A percentile compares a stretch with the other conserved stretches of the same genome.
phyloP scores from a whole-genome alignment of 2,888 invertebrate species.

The Habroteleia sp. region DNA sequence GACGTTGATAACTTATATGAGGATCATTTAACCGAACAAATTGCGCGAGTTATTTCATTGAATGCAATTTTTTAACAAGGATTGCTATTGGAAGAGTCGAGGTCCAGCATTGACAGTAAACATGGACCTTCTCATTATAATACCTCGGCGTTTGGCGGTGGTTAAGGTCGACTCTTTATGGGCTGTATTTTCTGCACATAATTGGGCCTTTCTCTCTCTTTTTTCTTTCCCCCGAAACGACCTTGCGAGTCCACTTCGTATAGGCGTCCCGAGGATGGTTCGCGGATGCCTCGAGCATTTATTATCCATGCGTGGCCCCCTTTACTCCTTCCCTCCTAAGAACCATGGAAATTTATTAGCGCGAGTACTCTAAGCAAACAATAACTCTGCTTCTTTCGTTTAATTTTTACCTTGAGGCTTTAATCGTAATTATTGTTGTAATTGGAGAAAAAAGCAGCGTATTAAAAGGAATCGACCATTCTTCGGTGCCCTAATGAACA shows the following conservation, averaged over 20 bases:
- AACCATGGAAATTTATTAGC: slow-evolving; percentile 60
- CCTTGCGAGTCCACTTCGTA: slow-evolving; percentile 24
- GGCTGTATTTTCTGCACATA: slow-evolving; percentile 70
- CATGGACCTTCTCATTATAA: slow-evolving; percentile 67
- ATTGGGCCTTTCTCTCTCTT: slow-evolving; percentile 65
- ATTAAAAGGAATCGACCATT: no score
- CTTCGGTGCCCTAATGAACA: no score
- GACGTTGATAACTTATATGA: slow-evolving; percentile 20
- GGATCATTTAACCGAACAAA: slow-evolving; percentile 31
- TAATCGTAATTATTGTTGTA: slow-evolving; percentile 22
- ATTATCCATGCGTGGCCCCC: slow-evolving; percentile 47
- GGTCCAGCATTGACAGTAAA: slow-evolving; percentile 47
- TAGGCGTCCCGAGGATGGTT: slow-evolving; percentile 13
- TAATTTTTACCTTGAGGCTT: slow-evolving; percentile 30
- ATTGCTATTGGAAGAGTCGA: slow-evolving; percentile 20
- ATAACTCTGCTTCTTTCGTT: slow-evolving; percentile 51
- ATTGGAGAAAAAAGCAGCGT: no score
- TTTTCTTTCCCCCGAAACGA: slow-evolving; percentile 15
- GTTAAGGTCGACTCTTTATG: slow-evolving; percentile 68
- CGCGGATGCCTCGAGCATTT: slow-evolving; percentile 51
- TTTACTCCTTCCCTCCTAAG: slow-evolving; percentile 26
- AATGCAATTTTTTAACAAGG: slow-evolving; percentile 24
- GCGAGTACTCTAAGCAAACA: slow-evolving; percentile 62
- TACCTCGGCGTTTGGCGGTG: slow-evolving; percentile 68
- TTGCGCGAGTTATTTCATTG: slow-evolving; percentile 32